Evolutionary conservation across 2,113 vertebrate species (phyloP), one percentile per base, ranked within the genome.

Genomic region (Todiramphus saurophagus): DNA sequence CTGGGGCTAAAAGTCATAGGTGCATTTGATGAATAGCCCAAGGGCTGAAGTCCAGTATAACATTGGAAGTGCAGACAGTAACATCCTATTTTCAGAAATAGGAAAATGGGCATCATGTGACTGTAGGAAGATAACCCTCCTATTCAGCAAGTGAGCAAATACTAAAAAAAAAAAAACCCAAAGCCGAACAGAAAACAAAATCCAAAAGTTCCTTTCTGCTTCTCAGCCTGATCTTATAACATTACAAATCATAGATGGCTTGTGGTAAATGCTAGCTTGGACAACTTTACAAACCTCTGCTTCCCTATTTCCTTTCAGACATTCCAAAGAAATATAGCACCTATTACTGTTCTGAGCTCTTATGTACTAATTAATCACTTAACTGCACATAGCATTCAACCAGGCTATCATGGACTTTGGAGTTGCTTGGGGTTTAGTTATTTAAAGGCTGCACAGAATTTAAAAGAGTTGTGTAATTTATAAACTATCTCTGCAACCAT

Each of bases 1-100:
- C 18, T 1, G 0, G 13, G 5, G 18, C 24, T 56, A 7, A 18
- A 69, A 78, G 24, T 50, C 19, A 3, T 28, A 30, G 2, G 21
- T 14, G 16, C 16, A 25, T 25, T 33, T 31, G 14, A 25, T 82
- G 24, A 63, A 56, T 2, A 53, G 41, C 17, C 35, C 35, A 59
- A 39, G 14, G 20, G n/a, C 69, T 89, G 43, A 83, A 66, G 7
- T 44, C 56, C 51, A 87, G 30, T 13, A 39, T 10, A 74, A 39
- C 5, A 16, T 5, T 62, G 19, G 0, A 1, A 83, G 24, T 9
- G 9, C 46, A 84, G 56, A 84, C 18, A 85, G 56, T 13, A 84
- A 87, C 0, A 0, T 11, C 27, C 16, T 37, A 35, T 84, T 69
- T 81, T 66, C 51, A 82, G 66, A 67, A 68, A 64, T 7, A 23